Base-by-base conservation (phyloP, 2,797 vertebrate species). In the Cynodonichthys magdalenae region DNA sequence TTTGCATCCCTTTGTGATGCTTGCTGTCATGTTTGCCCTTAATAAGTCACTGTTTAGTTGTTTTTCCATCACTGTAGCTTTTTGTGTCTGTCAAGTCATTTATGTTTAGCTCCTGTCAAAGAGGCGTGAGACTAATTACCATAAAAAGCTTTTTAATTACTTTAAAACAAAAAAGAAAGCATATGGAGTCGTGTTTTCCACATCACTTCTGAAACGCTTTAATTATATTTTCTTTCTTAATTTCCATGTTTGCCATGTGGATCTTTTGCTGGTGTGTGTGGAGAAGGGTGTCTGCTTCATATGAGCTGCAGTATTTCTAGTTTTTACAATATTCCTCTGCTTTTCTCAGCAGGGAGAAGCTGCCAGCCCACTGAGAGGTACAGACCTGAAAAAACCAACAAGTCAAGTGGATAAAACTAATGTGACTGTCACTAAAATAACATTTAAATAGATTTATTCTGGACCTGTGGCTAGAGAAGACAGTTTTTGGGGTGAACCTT, bases 121-220 rank as follows among this genome's bases (percentile, higher is more conserved):
- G 45, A 14, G 58, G 36, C 28, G 59, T 59, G 36, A 41, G 31
- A 5, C 49, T 44, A 36, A 45, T 74, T 60, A 69, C n/a, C 54
- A 53, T 70, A 10, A 64, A 59, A 63, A 63, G 55, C 50, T 74
- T 58, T 28, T 24, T 66, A 68, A 50, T 55, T 55, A 49, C 51
- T 68, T 68, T 49, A 68, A 60, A 60, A 49, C 58, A 61, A 49
- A 50, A n/a, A 10, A 59, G 42, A 18, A 27, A 39, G 56, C 47
- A 57, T n/a, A 34, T 39, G 18, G 46, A 54, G 65, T 48, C 47
- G 18, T 41, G 36, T 66, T n/a, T 46, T 59, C 59, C 51, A 59
- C 0, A 53, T 42, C 61, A 53, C 12, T 24, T 39, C 34, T 61
- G 29, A 66, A 66, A 19, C 9, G 10, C 20, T 6, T 18, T 48